Percentiles rank a stretch among this genome's conserved stretches.
Evolutionary conservation across 2,888 invertebrate genomes (phyloP).

Genomic region (Cancer borealis): DNA sequence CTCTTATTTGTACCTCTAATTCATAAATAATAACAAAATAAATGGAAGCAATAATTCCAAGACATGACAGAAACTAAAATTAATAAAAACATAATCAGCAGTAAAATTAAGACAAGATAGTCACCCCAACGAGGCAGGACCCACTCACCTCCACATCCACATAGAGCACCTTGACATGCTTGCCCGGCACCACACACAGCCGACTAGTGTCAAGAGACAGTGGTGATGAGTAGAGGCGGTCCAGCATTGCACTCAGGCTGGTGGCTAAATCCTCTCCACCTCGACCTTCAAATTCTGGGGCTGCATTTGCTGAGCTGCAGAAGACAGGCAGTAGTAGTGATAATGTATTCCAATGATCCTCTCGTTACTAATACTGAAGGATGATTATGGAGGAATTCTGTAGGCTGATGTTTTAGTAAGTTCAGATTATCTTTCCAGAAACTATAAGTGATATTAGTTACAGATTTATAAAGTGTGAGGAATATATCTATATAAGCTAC

Average conservation of each 20-base stretch:
- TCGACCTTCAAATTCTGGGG: conserved; percentile 97
- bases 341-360: neutral
- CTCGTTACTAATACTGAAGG: neutral
- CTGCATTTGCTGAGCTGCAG: conserved; percentile 95
- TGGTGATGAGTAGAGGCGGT: conserved; percentile 89
- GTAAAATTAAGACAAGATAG: neutral
- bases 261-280: conserved; percentile 95
- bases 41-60: too few species aligned
- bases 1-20: too few species aligned
- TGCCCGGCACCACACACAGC: conserved; percentile 90
- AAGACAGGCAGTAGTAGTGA: neutral
- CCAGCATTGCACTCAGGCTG: conserved; percentile 89
- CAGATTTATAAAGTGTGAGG: neutral
- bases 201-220: conserved; percentile 88
- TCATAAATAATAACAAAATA: too few species aligned
- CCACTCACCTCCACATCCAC: conserved; percentile 87
- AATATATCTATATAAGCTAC: neutral
- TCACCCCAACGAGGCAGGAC: neutral
- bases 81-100: neutral
- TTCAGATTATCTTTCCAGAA: neutral
- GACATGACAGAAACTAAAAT: neutral
- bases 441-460: neutral
- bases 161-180: conserved; percentile 96
- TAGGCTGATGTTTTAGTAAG: neutral
- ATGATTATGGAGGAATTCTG: neutral